Base-by-base conservation (phyloP, 2,888 invertebrate genomes). In the Balanococcus diminutus region DNA sequence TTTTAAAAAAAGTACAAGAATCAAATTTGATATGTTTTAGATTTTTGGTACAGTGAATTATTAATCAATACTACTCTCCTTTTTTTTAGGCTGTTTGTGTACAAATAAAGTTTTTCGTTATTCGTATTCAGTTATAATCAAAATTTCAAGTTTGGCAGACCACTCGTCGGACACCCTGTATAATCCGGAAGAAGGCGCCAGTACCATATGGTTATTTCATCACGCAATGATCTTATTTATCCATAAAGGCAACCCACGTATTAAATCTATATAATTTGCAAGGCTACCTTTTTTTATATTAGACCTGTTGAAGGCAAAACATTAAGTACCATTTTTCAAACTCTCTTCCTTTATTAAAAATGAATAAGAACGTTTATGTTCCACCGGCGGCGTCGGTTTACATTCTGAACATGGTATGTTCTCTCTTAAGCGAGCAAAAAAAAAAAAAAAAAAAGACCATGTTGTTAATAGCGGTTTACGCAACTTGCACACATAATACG, bases 291-390 rank as follows among this genome's bases (percentile, higher is more conserved):
- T 61, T 61, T 79, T 36, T 79, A 79, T 79, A 79, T 36, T 36
- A 79, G 36, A 79, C 75, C 75, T 79, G 75, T 79, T 79, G 75
- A 79, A 79, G 32, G 75, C 8, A n/a, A 79, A n/a, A 19, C 36
- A 19, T 5, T 79, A 79, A 79, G 75, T 79, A 16, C 75, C 36
- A 79, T 79, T 79, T 79, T 79, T 79, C 75, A 79, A 79, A 79
- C 75, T 36, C 75, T 79, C 67, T 79, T 79, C 19, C 19, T 36
- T 79, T 79, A 79, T 79, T 79, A 79, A 79, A 79, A 79, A 79
- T 79, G 36, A 79, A 79, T 79, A 79, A 79, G 75, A 79, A 79
- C 36, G 75, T 79, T 79, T 36, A 79, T 36, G 75, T 79, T 79
- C 36, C 36, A 36, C 36, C 36, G n/a, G 56, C 22, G 4, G 75